Evolutionary conservation across 2,113 vertebrate species (phyloP), one percentile per base, ranked within the genome.

Genomic region (Eurystomus gularis): DNA sequence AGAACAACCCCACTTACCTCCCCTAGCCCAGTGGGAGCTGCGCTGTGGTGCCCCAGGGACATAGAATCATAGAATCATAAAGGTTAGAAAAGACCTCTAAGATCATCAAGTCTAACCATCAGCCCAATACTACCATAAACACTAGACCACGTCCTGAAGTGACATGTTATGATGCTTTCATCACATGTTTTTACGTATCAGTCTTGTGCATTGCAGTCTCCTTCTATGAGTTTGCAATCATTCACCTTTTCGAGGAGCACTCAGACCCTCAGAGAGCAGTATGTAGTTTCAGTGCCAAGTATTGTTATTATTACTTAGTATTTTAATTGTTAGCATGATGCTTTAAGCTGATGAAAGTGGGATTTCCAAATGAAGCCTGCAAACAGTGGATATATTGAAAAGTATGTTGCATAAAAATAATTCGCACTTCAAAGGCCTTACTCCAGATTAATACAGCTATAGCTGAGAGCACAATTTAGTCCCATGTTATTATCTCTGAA

Each of bases 361-460:
- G 54, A 96, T 96, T 97, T 90, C 75, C 69, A 95, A 95, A 81
- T 61, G 84, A 89, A 95, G 84, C 15, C 72, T 91, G 35, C 7
- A 54, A 93, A 91, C 31, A 80, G 26, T 42, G 87, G 82, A 87
- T 69, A 44, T 49, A 44, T 83, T 88, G 75, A 93, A 87, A 91
- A 94, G 25, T 77, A 18, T 42, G 79, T 62, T 95, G 93, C 58
- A 91, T 86, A 39, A 80, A 90, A 96, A 82, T 66, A 75, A 94
- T 91, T 96, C 68, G 71, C 58, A 73, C 87, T 96, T 96, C 95
- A 95, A 95, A 96, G 83, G 37, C 58, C 78, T 88, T 92, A 88
- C 70, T 85, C 78, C 75, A 87, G 92, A 94, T 92, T 96, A 95
- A 70, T 73, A 65, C 54, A 72, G 73, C 73, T 90, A 44, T 64